Evolutionary conservation across 2,113 vertebrate genomes (phyloP).

Genomic region (Leucopsar rothschildi): DNA sequence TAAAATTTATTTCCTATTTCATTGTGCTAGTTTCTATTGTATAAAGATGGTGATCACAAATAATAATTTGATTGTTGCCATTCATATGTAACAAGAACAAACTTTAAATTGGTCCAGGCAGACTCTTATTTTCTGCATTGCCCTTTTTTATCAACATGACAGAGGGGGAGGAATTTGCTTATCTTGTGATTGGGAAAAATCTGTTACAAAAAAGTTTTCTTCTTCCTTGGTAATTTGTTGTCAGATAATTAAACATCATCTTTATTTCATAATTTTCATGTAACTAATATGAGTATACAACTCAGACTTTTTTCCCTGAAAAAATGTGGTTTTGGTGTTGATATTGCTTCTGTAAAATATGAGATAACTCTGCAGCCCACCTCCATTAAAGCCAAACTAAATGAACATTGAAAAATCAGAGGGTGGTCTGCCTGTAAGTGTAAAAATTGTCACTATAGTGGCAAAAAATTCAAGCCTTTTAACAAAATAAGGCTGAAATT

Average conservation of each 20-base stretch:
- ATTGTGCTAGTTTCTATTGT: not conserved
- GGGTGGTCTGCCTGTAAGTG: not conserved
- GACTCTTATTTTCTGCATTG: not conserved
- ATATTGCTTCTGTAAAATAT: not conserved
- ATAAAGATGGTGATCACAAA: not conserved
- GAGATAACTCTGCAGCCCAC: not conserved
- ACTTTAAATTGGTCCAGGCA: not conserved
- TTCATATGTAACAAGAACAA: not conserved
- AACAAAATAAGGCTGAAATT: slow-evolving; percentile 12
- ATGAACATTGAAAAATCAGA: not conserved
- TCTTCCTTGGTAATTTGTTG: not conserved
- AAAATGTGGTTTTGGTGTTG: not conserved
- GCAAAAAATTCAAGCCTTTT: not conserved
- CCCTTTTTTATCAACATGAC: not conserved
- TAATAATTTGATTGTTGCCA: not conserved
- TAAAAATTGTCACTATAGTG: not conserved
- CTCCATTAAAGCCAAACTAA: not conserved
- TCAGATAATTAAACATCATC: not conserved
- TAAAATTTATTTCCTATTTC: not conserved
- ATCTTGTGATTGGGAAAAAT: not conserved
- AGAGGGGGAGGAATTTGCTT: not conserved
- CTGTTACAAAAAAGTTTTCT: not conserved
- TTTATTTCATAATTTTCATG: not conserved
- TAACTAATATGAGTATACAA: not conserved
- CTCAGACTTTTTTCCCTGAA: not conserved